Evolutionary conservation across 2,797 vertebrate species (phyloP).

Genomic region (Urophycis tenuis): DNA sequence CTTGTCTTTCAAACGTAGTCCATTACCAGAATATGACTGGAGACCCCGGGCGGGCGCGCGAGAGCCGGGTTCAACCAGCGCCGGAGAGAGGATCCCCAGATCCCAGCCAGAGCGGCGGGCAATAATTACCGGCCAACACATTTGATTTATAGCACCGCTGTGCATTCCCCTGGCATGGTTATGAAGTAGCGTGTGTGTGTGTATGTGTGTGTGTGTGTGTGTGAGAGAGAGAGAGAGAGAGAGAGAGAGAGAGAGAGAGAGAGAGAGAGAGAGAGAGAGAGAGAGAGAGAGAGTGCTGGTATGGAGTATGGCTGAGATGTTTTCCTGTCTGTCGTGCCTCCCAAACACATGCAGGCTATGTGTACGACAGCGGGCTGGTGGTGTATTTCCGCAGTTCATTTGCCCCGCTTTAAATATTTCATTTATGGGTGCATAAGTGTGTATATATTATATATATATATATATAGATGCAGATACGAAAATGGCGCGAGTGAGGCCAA

Average conservation of each 20-base stretch:
- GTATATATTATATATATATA: slow-evolving; percentile 17
- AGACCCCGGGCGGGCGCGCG: slow-evolving; percentile 13
- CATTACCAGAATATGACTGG: slow-evolving; percentile 11
- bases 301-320: slow-evolving; percentile 1
- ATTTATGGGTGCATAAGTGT: too few species aligned
- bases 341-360: too few species aligned
- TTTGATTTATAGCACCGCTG: slow-evolving; percentile 53
- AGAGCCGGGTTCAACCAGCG: slow-evolving; percentile 47
- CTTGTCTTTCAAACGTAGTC: slow-evolving; percentile 56
- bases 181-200: slow-evolving; percentile 35
- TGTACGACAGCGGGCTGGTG: background rate
- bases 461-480: background rate
- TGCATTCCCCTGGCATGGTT: slow-evolving; percentile 39
- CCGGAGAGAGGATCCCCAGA: slow-evolving; percentile 49
- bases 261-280: too few species aligned
- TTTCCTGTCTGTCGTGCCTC: too few species aligned
- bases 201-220: too few species aligned
- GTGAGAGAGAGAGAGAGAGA: too few species aligned
- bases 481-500: background rate
- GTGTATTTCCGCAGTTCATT: slow-evolving; percentile 20
- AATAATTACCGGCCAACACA: slow-evolving; percentile 57
- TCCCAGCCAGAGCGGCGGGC: slow-evolving; percentile 42
- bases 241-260: too few species aligned
- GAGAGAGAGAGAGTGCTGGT: too few species aligned
- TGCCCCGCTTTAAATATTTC: slow-evolving; percentile 26